Evolutionary conservation across 2,797 vertebrate genomes (phyloP).

Genomic region (Sebastes paucispinis): DNA sequence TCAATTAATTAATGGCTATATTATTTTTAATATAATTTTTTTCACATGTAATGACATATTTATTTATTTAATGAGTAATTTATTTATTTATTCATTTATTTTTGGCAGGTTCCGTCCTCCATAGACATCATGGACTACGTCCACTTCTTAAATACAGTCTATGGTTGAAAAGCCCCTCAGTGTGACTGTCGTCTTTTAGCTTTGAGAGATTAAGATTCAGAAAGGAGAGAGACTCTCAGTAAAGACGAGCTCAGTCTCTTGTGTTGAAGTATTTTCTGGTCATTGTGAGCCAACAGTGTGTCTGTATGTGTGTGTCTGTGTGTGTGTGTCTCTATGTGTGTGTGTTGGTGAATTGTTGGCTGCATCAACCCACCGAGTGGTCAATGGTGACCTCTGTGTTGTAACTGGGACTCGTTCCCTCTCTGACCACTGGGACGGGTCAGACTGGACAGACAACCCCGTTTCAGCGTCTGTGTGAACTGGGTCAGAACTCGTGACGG

Average conservation of each 20-base stretch:
- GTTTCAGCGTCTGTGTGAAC: conserved; percentile 20
- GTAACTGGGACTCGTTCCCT: not conserved
- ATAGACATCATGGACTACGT: no score
- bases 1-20: no score
- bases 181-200: not conserved
- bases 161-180: not conserved
- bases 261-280: not conserved
- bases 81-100: no score
- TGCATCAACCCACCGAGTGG: not conserved
- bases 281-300: not conserved
- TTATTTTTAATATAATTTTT: no score
- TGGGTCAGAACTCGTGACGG: conserved; percentile 11
- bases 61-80: no score
- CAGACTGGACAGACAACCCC: not conserved
- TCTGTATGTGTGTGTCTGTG: not conserved
- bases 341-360: not conserved
- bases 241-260: not conserved
- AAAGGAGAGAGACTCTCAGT: not conserved
- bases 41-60: no score
- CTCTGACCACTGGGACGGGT: not conserved
- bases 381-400: conserved; percentile 3
- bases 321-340: no score
- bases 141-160: no score
- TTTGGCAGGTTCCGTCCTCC: no score
- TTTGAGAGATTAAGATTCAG: not conserved